phyloP scores from a whole-genome alignment of 2,113 vertebrate genomes.

The Verasper variegatus region DNA sequence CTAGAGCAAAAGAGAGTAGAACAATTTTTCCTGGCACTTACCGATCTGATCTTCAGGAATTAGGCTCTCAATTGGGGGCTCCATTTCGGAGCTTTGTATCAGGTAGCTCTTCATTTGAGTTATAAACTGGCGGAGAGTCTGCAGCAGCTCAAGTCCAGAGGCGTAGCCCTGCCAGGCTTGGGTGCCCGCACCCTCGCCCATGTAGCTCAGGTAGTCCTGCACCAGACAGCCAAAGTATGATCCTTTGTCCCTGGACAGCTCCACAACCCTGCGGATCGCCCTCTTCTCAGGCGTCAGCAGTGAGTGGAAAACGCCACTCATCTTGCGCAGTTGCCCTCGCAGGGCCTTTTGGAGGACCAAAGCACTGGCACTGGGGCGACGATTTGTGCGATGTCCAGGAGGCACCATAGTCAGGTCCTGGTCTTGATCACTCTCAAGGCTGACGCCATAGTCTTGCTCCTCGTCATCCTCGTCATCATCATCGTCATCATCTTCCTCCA shows the following conservation, averaged over 20 bases:
- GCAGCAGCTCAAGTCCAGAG: conserved; percentile 91
- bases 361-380: conserved; percentile 83
- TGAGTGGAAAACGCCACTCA: conserved; percentile 92
- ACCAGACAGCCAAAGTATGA: conserved; percentile 96
- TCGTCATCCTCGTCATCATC: conserved; percentile 75
- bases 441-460: conserved; percentile 59
- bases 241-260: conserved; percentile 89
- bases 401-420: conserved; percentile 74
- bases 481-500: conserved; percentile 86
- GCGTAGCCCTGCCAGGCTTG: conserved; percentile 82
- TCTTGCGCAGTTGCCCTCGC: conserved; percentile 89
- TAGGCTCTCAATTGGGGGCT: conserved; percentile 92
- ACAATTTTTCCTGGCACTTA: conserved; percentile 75
- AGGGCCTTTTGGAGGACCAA: conserved; percentile 89
- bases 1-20: neutral
- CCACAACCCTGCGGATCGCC: conserved; percentile 87
- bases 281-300: conserved; percentile 93
- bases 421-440: conserved; percentile 74
- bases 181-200: conserved; percentile 88
- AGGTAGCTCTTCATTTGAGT: conserved; percentile 98
- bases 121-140: conserved; percentile 97
- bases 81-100: conserved; percentile 93
- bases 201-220: conserved; percentile 94
- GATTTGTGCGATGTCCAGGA: conserved; percentile 84
- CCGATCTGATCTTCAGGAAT: conserved; percentile 97